Percentiles rank a stretch among this genome's conserved stretches.
These are phyloP conservation scores for Acanthochromis polyacanthus DNA, from an alignment of 2,113 vertebrate species.

Conservation along the genomic window DNA sequence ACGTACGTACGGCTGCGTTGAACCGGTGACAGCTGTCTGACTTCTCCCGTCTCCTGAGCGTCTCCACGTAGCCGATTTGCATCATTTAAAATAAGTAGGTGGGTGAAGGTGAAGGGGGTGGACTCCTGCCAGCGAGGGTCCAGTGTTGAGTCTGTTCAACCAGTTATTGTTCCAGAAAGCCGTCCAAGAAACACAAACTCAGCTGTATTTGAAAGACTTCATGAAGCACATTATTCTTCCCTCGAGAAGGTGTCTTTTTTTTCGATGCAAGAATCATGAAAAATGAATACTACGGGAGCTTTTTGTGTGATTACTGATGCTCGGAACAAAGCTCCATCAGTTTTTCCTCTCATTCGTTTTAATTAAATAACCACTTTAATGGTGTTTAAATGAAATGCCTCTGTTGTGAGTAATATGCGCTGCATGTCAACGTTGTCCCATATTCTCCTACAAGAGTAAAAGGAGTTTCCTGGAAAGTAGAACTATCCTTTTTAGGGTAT, in stretches of 20 bases:
- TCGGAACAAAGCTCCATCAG: conserved; percentile 6
- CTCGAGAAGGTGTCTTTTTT: conserved; percentile 32
- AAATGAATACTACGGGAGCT: conserved; percentile 39
- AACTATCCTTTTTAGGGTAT: conserved; percentile 35
- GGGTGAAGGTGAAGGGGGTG: conserved; percentile 23
- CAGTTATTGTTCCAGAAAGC: conserved; percentile 33
- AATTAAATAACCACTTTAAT: conserved; percentile 1
- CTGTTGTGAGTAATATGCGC: no score
- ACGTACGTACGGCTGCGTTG: background rate
- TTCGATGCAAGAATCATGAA: conserved; percentile 41
- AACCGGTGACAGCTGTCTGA: conserved; percentile 23
- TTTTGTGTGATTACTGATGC: conserved; percentile 30
- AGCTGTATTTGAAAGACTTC: conserved; percentile 44
- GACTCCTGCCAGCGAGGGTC: conserved; percentile 2
- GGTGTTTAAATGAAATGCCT: no score
- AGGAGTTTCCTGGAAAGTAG: conserved; percentile 16
- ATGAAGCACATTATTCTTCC: conserved; percentile 46
- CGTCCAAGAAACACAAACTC: conserved; percentile 59
- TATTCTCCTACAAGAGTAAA: background rate
- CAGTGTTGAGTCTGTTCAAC: conserved; percentile 36
- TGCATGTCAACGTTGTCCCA: background rate
- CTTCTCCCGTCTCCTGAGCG: conserved; percentile 33
- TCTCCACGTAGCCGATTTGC: conserved; percentile 19
- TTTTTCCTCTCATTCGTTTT: conserved; percentile 12
- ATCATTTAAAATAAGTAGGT: conserved; percentile 45